These are phyloP conservation scores for Orius insidiosus DNA, from an alignment of 1,140 invertebrate genomes.

Conservation along the genomic window DNA sequence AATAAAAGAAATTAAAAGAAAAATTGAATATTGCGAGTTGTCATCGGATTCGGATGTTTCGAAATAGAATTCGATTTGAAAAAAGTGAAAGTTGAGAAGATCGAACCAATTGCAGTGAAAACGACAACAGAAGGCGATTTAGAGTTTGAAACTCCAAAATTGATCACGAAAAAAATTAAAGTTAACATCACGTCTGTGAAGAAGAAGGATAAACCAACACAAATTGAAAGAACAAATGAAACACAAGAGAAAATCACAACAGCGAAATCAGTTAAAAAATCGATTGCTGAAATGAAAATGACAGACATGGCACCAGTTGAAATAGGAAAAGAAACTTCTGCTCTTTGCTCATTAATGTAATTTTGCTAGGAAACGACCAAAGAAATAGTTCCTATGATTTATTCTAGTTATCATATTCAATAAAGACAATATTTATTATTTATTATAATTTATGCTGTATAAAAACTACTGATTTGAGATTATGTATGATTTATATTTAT, in stretches of 20 bases:
- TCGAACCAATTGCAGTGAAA: no score
- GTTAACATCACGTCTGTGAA: slow-evolving; percentile 60
- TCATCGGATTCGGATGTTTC: not conserved
- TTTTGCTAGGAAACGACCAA: no score
- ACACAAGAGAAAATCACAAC: slow-evolving; percentile 21
- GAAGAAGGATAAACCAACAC: slow-evolving; percentile 20
- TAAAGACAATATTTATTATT: no score
- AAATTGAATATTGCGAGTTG: no score
- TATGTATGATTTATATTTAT: no score
- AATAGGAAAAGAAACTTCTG: slow-evolving; percentile 59
- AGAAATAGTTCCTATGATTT: no score
- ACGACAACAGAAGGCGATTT: slow-evolving; percentile 52
- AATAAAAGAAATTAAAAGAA: no score
- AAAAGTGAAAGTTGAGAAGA: slow-evolving; percentile 1
- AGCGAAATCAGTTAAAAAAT: slow-evolving; percentile 39
- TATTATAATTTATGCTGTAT: no score
- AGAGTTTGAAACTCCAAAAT: slow-evolving; percentile 35
- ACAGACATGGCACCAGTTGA: slow-evolving; percentile 49
- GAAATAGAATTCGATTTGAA: not conserved
- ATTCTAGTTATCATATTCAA: no score
- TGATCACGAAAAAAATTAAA: slow-evolving; percentile 45
- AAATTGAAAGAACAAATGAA: slow-evolving; percentile 16
- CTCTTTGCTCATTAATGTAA: slow-evolving; percentile 79
- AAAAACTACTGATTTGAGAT: no score
- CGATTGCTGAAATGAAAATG: slow-evolving; percentile 43